Evolutionary conservation across 2,888 invertebrate species (phyloP).

Genomic region (Drosophila gaucha): DNA sequence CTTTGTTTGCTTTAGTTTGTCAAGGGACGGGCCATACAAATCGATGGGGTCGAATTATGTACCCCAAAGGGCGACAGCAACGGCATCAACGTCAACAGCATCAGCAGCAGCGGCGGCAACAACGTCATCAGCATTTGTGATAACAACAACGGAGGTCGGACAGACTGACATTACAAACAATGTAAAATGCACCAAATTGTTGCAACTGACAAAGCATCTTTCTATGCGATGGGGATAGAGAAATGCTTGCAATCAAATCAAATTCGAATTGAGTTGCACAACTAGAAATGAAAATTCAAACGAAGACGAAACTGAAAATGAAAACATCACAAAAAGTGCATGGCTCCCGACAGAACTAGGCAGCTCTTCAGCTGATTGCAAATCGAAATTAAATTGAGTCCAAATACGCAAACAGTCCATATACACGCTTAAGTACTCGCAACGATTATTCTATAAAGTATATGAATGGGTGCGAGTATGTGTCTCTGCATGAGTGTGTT

Average conservation of each 20-base stretch:
- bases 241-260: conserved; percentile 70
- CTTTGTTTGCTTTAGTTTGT: conserved; percentile 48
- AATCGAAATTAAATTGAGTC: conserved; percentile 56
- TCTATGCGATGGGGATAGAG: conserved; percentile 28
- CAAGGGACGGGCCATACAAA: conserved; percentile 15
- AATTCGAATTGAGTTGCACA: conserved; percentile 70
- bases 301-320: conserved; percentile 48
- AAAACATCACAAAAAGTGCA: conserved; percentile 49
- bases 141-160: conserved; percentile 6
- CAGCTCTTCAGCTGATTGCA: conserved; percentile 64
- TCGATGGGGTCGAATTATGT: conserved; percentile 56
- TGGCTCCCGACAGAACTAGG: conserved; percentile 24
- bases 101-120: conserved; percentile 12
- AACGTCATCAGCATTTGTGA: conserved; percentile 15
- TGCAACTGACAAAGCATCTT: conserved; percentile 50
- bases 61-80: conserved; percentile 22
- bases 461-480: neutral
- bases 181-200: conserved; percentile 70
- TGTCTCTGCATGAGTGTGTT: neutral
- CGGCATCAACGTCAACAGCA: conserved; percentile 12
- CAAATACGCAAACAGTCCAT: conserved; percentile 32
- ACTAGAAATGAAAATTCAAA: conserved; percentile 48
- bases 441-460: conserved; percentile 2
- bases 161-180: conserved; percentile 64
- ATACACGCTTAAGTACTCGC: conserved; percentile 9